Base-by-base conservation (phyloP, 2,113 vertebrate genomes). In the Malurus cyaneus region DNA sequence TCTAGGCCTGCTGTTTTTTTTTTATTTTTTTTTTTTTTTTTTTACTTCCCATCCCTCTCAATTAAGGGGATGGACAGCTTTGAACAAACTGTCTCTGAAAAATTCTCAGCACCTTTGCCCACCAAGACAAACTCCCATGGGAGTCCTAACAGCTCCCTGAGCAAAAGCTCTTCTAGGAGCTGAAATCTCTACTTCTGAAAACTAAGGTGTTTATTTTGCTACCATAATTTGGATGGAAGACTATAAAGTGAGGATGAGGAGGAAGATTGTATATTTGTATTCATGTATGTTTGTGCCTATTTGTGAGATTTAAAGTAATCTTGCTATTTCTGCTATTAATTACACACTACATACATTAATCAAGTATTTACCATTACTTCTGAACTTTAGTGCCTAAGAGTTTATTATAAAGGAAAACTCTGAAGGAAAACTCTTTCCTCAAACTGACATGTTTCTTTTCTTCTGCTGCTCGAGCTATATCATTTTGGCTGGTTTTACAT, bases 21-120 rank as follows among this genome's bases (percentile, higher is more conserved):
- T 17, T 36, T 65, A 18, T 46, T 13, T 9, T 14, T 25, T 17
- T 36, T 65, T 21, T 46, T 36, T 65, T 21, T 46, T 13, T 9
- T 14, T 25, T 17, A 18, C 0, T 11, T 29, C 13, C 19, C 9
- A 9, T 52, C n/a, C 14, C 6, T 3, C 2, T 2, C 18, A 14
- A 42, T 82, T 56, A 60, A 6, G 3, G 8, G 8, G 5, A n/a
- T 36, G 10, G 10, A n/a, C 9, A 62, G 4, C 11, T 65, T 79
- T 73, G 32, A 78, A 13, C 5, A 67, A 44, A 16, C 5, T 76
- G 20, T 23, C 20, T 89, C 32, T 34, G 11, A 64, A 69, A 69
- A 81, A 39, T 46, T 78, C 32, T 31, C 8, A 65, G 23, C 3
- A 39, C 7, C 12, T 80, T 67, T 79, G 3, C 39, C 20, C 2